A percentile compares a stretch with the other conserved stretches of the same genome.
phyloP scores from a whole-genome alignment of 2,113 vertebrate species.

The Forbesichthys papilliferus region DNA sequence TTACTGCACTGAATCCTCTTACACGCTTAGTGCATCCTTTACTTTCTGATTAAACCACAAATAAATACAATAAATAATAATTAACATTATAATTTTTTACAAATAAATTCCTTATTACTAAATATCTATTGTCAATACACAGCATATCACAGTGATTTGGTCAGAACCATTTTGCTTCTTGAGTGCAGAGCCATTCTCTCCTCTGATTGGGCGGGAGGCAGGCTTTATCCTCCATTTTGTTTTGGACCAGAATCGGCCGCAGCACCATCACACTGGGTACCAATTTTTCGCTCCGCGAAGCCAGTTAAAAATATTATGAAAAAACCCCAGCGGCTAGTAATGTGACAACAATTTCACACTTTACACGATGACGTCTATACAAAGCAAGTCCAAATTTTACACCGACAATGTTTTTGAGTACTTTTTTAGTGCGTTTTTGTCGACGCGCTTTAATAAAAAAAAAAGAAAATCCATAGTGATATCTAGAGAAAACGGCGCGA shows the following conservation, averaged over 20 bases:
- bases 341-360: conserved; percentile 32
- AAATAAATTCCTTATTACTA: neutral
- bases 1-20: neutral
- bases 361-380: neutral
- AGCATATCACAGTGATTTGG: conserved; percentile 15
- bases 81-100: neutral
- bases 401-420: conserved; percentile 8
- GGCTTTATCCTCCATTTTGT: conserved; percentile 74
- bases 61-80: neutral
- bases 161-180: neutral
- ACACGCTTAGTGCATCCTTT: too few relatives aligned
- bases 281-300: conserved; percentile 34
- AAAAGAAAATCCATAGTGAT: conserved; percentile 29
- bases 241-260: conserved; percentile 62
- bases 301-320: conserved; percentile 41
- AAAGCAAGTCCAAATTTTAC: conserved; percentile 26
- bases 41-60: neutral
- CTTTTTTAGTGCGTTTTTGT: conserved; percentile 22
- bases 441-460: conserved; percentile 30
- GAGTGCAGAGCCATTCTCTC: conserved; percentile 23
- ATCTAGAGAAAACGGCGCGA: conserved; percentile 24
- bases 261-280: conserved; percentile 44
- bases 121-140: neutral
- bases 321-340: conserved; percentile 22
- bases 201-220: conserved; percentile 54